These are phyloP conservation scores for Harpalus rufipes DNA, from an alignment of 2,888 invertebrate species.

Conservation along the genomic window DNA sequence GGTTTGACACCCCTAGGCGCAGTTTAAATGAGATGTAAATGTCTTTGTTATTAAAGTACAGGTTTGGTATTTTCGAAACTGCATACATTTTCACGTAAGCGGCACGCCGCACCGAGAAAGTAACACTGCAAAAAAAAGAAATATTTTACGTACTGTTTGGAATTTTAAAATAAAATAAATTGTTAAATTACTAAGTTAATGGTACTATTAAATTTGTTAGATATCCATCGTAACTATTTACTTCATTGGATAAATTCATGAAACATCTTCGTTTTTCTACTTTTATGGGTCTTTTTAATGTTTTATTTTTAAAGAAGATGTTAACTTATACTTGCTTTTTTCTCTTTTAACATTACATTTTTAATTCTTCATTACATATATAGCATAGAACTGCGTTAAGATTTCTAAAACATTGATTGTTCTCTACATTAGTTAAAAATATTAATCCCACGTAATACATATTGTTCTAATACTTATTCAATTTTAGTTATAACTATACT, in stretches of 20 bases:
- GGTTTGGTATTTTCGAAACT: constrained; percentile 52
- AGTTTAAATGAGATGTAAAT: constrained; percentile 61
- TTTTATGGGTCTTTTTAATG: background rate
- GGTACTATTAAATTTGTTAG: constrained; percentile 6
- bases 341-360: background rate
- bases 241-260: background rate
- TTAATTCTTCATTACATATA: background rate
- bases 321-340: background rate
- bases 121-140: constrained; percentile 23
- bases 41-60: constrained; percentile 60
- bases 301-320: background rate
- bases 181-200: constrained; percentile 7
- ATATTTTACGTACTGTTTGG: background rate
- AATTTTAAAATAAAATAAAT: constrained; percentile 8
- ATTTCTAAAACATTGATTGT: too few relatives aligned
- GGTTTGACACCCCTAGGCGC: constrained; percentile 22
- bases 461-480: too few relatives aligned
- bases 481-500: too few relatives aligned
- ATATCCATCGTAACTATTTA: background rate
- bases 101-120: constrained; percentile 31
- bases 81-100: constrained; percentile 46
- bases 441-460: too few relatives aligned
- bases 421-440: too few relatives aligned
- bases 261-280: background rate
- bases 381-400: too few relatives aligned